These are phyloP conservation scores for Catamblyrhynchus diadema DNA, from an alignment of 2,797 vertebrate species.

Conservation along the genomic window DNA sequence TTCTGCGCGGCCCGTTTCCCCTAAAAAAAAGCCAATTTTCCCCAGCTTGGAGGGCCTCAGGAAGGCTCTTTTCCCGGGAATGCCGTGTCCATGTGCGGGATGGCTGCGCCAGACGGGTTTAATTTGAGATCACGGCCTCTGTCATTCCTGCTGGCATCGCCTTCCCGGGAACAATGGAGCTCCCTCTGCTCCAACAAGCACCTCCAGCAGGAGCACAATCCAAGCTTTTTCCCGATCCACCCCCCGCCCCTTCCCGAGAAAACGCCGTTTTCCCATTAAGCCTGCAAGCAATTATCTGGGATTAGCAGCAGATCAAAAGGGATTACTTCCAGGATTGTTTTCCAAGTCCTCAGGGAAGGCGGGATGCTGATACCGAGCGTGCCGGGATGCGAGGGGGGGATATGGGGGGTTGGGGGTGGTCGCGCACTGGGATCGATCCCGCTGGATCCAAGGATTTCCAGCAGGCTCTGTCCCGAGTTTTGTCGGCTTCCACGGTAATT, in stretches of 20 bases:
- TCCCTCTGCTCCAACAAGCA: conserved; percentile 14
- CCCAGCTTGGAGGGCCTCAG: accelerated
- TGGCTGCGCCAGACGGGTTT: neutral
- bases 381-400: neutral
- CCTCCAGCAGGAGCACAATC: neutral
- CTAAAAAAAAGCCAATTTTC: accelerated
- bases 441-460: accelerated
- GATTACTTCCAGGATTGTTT: conserved; percentile 74
- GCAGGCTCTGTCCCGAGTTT: neutral
- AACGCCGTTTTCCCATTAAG: conserved; percentile 68
- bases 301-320: conserved; percentile 72
- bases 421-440: neutral
- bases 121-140: neutral
- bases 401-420: no score
- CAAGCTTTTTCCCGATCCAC: conserved; percentile 16
- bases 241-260: neutral
- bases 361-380: conserved; percentile 37
- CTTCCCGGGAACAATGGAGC: neutral
- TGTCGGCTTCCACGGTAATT: accelerated
- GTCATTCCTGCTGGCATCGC: neutral
- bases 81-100: neutral
- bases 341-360: conserved; percentile 46
- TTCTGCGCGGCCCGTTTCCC: neutral
- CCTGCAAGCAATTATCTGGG: conserved; percentile 75
- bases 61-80: neutral